These are phyloP conservation scores for Podarcis lilfordi DNA, from an alignment of 2,797 vertebrate genomes.

Conservation along the genomic window DNA sequence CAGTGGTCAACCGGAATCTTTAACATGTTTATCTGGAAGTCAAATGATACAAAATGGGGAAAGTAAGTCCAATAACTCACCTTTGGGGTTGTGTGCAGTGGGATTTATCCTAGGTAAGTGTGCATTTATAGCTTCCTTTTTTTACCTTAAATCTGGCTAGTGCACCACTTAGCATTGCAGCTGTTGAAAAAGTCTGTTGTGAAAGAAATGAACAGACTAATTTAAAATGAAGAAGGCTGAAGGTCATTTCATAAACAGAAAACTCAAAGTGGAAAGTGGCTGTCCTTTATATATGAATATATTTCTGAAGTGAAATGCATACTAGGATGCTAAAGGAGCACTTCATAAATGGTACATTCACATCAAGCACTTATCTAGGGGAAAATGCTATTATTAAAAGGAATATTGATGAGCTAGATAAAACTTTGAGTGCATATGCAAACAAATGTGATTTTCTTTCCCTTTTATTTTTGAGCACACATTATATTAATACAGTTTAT, in stretches of 20 bases:
- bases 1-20: not conserved
- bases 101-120: not conserved
- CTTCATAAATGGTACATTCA: slow-evolving; percentile 57
- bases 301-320: slow-evolving; percentile 39
- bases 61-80: too few species aligned
- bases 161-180: not conserved
- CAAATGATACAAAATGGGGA: too few species aligned
- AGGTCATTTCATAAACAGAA: slow-evolving; percentile 51
- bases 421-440: slow-evolving; percentile 45
- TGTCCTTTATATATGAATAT: slow-evolving; percentile 41
- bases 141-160: not conserved
- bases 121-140: not conserved
- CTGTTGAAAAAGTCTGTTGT: not conserved
- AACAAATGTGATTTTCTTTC: slow-evolving; percentile 43
- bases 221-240: slow-evolving; percentile 35
- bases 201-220: slow-evolving; percentile 30
- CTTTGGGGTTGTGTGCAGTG: not conserved
- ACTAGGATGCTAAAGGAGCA: slow-evolving; percentile 17
- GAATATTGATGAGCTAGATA: slow-evolving; percentile 57
- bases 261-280: slow-evolving; percentile 37
- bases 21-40: not conserved
- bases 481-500: slow-evolving; percentile 30
- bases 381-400: slow-evolving; percentile 54
- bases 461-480: slow-evolving; percentile 8
- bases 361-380: slow-evolving; percentile 34